A percentile compares a stretch with the other conserved stretches of the same genome.
phyloP scores from a whole-genome alignment of 1,140 invertebrate genomes.

The Trichonephila clavata region DNA sequence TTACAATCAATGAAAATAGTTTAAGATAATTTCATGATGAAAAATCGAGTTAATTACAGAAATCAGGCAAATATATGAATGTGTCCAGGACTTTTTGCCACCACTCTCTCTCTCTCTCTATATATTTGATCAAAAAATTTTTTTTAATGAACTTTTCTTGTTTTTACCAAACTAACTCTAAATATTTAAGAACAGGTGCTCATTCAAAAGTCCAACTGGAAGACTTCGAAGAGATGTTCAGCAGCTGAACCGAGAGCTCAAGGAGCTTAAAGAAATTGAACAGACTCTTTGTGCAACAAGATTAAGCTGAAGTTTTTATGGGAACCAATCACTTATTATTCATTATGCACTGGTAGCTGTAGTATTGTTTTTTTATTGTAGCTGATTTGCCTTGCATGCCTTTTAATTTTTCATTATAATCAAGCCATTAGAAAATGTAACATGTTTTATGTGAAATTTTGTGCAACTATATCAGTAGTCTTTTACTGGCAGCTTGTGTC shows the following conservation, averaged over 20 bases:
- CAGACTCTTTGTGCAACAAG: slow-evolving; percentile 3
- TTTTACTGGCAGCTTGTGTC: background rate
- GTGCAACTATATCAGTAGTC: background rate
- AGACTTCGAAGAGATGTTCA: slow-evolving; percentile 70
- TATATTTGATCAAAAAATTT: background rate
- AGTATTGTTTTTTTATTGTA: background rate
- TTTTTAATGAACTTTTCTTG: background rate
- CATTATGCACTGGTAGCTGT: background rate
- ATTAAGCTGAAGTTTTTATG: background rate
- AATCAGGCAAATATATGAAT: no score
- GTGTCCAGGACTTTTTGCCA: no score
- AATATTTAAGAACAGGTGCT: slow-evolving; percentile 22
- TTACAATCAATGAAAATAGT: no score
- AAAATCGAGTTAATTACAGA: no score
- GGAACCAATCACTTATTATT: no score
- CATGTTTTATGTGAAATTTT: no score
- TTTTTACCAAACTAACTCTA: background rate
- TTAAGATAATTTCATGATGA: no score
- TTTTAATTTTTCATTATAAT: background rate
- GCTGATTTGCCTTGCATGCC: background rate
- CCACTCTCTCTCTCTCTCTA: no score
- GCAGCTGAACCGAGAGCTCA: slow-evolving; percentile 34
- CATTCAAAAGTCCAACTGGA: slow-evolving; percentile 71
- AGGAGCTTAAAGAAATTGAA: slow-evolving; percentile 57
- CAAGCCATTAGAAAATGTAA: background rate